phyloP scores from a whole-genome alignment of 2,888 invertebrate species.

The Cheiracanthium punctorium region DNA sequence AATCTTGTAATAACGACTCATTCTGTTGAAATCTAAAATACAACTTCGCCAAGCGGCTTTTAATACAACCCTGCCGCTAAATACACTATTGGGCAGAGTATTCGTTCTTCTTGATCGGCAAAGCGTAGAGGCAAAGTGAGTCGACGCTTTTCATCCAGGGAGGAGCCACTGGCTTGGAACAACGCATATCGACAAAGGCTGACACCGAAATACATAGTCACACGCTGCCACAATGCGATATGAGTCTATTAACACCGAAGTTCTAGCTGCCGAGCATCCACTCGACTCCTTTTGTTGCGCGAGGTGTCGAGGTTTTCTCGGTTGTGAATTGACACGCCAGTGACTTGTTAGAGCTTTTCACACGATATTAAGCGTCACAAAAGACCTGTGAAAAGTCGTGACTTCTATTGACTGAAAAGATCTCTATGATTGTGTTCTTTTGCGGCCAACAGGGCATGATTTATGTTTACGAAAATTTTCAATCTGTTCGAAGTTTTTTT shows the following conservation, averaged over 20 bases:
- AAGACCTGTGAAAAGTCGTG: background rate
- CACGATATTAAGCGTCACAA: background rate
- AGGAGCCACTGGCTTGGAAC: background rate
- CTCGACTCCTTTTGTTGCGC: background rate
- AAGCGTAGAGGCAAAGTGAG: constrained; percentile 1
- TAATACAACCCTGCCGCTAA: background rate
- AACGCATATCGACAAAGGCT: background rate
- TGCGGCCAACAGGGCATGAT: background rate
- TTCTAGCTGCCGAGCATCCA: background rate
- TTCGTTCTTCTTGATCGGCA: constrained; percentile 3
- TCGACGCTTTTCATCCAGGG: background rate
- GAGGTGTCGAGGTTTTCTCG: background rate
- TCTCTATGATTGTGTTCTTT: background rate
- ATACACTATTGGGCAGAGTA: constrained; percentile 11
- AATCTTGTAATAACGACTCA: too few species aligned
- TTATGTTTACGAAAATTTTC: too few species aligned
- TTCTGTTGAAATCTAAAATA: background rate
- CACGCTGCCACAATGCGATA: constrained; percentile 2
- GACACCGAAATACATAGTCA: background rate
- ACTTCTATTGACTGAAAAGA: background rate
- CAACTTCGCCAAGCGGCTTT: background rate
- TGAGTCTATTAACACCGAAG: constrained; percentile 4
- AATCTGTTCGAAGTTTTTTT: too few species aligned
- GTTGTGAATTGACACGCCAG: background rate
- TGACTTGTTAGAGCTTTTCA: background rate